Conservation (phyloP, 2,797 vertebrate genomes). For the Enteromius argenteus region DNA sequence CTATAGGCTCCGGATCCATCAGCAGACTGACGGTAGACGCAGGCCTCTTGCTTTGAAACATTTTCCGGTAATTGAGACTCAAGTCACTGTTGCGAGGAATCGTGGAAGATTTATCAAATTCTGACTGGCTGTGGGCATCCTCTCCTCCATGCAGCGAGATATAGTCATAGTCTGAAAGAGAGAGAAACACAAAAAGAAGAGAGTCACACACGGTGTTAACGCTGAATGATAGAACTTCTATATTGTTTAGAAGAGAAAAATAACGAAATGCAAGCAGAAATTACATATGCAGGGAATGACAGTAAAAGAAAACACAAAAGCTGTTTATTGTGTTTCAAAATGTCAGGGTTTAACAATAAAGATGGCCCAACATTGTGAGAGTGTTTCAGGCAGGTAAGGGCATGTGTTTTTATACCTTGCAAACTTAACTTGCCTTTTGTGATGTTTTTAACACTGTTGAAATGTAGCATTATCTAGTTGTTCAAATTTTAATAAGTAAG, state of each 20-base stretch:
- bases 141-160: constrained; percentile 79
- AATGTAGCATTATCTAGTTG: not conserved
- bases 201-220: not conserved
- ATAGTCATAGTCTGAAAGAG: constrained; percentile 79
- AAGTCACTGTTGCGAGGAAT: constrained; percentile 86
- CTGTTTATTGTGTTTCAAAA: not conserved
- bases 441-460: not conserved
- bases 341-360: not conserved
- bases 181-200: not conserved
- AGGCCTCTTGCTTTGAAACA: constrained; percentile 81
- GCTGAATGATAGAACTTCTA: not conserved
- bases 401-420: not conserved
- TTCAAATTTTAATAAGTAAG: not conserved
- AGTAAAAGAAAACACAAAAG: constrained; percentile 7
- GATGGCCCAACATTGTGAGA: not conserved
- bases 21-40: constrained; percentile 83
- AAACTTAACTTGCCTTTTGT: not conserved
- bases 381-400: not conserved
- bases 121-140: constrained; percentile 72
- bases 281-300: constrained; percentile 1
- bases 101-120: constrained; percentile 86
- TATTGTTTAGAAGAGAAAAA: not conserved
- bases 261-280: not conserved
- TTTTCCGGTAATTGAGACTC: constrained; percentile 79
- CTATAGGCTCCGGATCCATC: constrained; percentile 72